Percentiles rank a stretch among this genome's conserved stretches.
Conservation (phyloP, 1,140 invertebrate species). For the Cotesia vestalis region DNA sequence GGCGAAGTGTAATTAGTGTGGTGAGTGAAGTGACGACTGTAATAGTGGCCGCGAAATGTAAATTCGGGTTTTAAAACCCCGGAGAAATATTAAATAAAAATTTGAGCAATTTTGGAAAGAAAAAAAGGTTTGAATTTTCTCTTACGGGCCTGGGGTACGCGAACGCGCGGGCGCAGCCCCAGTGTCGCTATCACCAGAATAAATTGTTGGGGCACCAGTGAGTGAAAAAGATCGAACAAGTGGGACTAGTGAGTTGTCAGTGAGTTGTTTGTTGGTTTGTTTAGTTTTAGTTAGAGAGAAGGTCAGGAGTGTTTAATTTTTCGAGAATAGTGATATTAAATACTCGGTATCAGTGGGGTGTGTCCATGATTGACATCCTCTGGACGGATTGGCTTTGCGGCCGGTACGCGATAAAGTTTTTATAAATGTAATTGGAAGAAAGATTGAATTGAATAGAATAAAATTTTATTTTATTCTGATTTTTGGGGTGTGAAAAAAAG, state of each 20-base stretch:
- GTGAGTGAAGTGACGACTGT: background rate
- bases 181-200: background rate
- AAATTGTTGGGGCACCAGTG: background rate
- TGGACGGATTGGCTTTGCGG: slow-evolving; percentile 35
- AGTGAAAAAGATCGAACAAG: slow-evolving; percentile 22
- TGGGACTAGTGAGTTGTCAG: slow-evolving; percentile 21
- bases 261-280: background rate
- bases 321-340: too few relatives aligned
- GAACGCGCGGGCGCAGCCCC: slow-evolving; percentile 18
- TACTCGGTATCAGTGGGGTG: slow-evolving; percentile 36
- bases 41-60: too few relatives aligned
- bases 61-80: too few relatives aligned
- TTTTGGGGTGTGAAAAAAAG: too few relatives aligned
- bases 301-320: background rate
- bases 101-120: too few relatives aligned
- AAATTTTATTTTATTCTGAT: too few relatives aligned
- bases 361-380: slow-evolving; percentile 46
- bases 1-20: too few relatives aligned
- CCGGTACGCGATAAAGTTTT: slow-evolving; percentile 27
- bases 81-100: too few relatives aligned
- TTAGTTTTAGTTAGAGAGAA: slow-evolving; percentile 1
- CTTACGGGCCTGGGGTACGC: background rate
- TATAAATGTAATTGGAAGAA: too few relatives aligned
- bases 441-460: too few relatives aligned
- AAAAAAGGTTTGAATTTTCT: background rate